Conservation (phyloP, 1,140 invertebrate genomes). For the Aphidius gifuensis region DNA sequence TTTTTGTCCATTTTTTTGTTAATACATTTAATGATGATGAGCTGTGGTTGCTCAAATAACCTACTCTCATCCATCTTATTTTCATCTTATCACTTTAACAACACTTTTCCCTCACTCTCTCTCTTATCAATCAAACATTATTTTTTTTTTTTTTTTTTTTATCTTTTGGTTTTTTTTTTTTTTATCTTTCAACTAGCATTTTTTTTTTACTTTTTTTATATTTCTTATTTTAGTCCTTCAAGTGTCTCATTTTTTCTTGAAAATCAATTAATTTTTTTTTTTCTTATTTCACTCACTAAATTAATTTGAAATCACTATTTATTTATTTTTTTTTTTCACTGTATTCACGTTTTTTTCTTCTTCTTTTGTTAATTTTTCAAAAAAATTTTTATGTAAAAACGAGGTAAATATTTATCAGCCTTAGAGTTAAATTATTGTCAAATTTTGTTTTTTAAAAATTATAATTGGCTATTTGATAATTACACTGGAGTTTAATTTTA, state of each 20-base stretch:
- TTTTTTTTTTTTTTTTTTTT: background rate
- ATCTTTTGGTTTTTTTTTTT: too few relatives aligned
- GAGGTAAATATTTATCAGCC: constrained; percentile 21
- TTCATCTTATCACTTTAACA: constrained; percentile 16
- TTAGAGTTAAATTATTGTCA: constrained; percentile 10
- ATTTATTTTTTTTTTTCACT: too few relatives aligned
- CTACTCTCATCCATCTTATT: constrained; percentile 19
- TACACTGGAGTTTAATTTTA: background rate
- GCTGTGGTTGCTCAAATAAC: constrained; percentile 4
- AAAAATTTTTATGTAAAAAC: constrained; percentile 19
- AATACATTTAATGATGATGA: constrained; percentile 11
- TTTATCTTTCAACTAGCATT: background rate
- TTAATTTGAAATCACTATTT: too few relatives aligned
- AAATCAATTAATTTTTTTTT: too few relatives aligned
- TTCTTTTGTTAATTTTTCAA: too few relatives aligned
- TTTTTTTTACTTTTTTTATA: too few relatives aligned
- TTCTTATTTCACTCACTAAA: too few relatives aligned
- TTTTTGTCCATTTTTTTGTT: constrained; percentile 1
- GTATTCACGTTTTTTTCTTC: too few relatives aligned
- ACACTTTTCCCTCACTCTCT: background rate
- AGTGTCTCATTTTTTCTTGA: too few relatives aligned
- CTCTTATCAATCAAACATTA: background rate
- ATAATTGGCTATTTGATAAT: background rate
- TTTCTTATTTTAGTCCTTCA: too few relatives aligned
- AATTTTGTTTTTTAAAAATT: background rate